Evolutionary conservation across 1,140 invertebrate genomes (phyloP).

Genomic region (Mamestra configurata): DNA sequence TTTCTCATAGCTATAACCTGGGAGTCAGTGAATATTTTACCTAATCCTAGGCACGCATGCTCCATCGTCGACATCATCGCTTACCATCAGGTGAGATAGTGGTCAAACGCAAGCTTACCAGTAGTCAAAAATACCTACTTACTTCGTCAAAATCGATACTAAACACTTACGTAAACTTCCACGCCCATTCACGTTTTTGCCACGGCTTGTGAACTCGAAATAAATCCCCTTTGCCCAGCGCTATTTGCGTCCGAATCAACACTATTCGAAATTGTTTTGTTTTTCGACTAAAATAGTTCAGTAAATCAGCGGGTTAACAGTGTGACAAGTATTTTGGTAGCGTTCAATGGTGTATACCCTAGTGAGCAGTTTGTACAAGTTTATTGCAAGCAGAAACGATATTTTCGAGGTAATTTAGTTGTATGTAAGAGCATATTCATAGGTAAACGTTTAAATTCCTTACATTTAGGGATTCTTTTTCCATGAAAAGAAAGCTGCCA

Average conservation of each 20-base stretch:
- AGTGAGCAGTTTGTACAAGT: not conserved
- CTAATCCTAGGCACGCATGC: too few species aligned
- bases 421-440: not conserved
- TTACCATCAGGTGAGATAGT: too few species aligned
- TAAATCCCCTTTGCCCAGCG: not conserved
- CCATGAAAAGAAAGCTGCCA: too few species aligned
- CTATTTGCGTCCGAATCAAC: slow-evolving; percentile 12
- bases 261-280: slow-evolving; percentile 18
- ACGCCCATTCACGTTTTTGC: not conserved
- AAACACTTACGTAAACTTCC: too few species aligned
- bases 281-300: slow-evolving; percentile 22
- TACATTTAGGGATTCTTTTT: not conserved
- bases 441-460: not conserved
- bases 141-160: too few species aligned
- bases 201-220: not conserved
- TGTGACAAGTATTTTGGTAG: not conserved
- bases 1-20: too few species aligned
- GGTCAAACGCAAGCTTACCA: too few species aligned
- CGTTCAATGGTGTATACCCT: not conserved
- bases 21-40: too few species aligned
- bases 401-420: not conserved
- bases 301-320: slow-evolving; percentile 17
- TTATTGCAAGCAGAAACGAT: slow-evolving; percentile 4
- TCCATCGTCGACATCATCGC: too few species aligned
- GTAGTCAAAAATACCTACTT: not conserved